Percentiles rank a stretch among this genome's conserved stretches.
phyloP scores from a whole-genome alignment of 1,140 invertebrate genomes.

The Cydia strobilella region DNA sequence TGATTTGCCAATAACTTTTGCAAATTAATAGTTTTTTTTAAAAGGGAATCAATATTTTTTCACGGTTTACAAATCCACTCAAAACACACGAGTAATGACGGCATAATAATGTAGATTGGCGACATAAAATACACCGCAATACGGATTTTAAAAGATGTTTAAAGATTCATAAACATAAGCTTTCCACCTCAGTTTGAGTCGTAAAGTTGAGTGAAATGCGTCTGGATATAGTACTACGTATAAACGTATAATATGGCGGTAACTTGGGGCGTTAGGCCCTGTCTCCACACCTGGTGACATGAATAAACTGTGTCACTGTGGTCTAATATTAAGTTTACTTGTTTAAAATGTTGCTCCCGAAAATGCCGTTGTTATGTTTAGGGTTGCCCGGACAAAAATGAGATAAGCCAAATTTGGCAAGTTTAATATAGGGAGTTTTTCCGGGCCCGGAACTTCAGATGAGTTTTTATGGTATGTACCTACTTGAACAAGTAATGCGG shows the following conservation, averaged over 20 bases:
- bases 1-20: no score
- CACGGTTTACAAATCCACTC: neutral
- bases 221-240: conserved; percentile 67
- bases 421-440: conserved; percentile 26
- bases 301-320: conserved; percentile 59
- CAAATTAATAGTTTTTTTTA: neutral
- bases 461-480: conserved; percentile 21
- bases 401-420: conserved; percentile 26
- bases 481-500: conserved; percentile 10
- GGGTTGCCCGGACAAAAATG: conserved; percentile 31
- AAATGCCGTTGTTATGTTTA: conserved; percentile 41
- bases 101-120: conserved; percentile 26
- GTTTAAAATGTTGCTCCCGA: conserved; percentile 53
- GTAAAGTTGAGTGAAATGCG: conserved; percentile 73
- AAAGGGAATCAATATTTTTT: neutral
- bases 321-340: conserved; percentile 63
- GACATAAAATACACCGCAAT: conserved; percentile 50
- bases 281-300: conserved; percentile 69
- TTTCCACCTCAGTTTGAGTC: conserved; percentile 64
- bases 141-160: conserved; percentile 71
- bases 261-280: conserved; percentile 60
- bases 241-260: conserved; percentile 67
- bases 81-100: conserved; percentile 20
- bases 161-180: conserved; percentile 76
- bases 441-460: conserved; percentile 17